phyloP scores from a whole-genome alignment of 92 coral and sea anemone genomes.

The Epizoanthus stellaris region DNA sequence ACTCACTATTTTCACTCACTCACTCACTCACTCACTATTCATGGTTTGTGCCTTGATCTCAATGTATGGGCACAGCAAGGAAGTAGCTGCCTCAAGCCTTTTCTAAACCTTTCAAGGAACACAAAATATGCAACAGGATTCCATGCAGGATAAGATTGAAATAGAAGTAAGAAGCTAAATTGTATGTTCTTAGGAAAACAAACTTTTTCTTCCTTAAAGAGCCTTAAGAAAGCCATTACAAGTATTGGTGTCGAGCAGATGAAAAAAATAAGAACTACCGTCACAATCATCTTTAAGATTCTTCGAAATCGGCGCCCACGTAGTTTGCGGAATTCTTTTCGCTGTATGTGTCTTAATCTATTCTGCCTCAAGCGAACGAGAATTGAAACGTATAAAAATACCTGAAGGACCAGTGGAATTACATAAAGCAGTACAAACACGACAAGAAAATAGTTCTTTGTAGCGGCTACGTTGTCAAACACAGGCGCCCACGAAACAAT shows the following conservation, averaged over 20 bases:
- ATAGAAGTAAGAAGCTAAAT: neutral
- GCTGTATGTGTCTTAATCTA: neutral
- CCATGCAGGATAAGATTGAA: constrained; percentile 18
- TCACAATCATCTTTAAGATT: constrained; percentile 3
- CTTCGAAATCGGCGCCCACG: neutral
- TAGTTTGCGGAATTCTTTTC: neutral
- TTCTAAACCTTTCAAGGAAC: constrained; percentile 1
- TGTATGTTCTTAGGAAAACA: constrained; percentile 3
- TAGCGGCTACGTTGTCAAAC: constrained; percentile 3
- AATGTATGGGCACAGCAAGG: neutral
- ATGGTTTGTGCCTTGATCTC: no score
- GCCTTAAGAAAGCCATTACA: neutral
- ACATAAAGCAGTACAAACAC: neutral
- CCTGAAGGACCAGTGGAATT: neutral
- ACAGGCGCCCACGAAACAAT: constrained; percentile 1
- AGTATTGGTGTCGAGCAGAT: constrained; percentile 13
- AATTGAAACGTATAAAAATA: constrained; percentile 1
- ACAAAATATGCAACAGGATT: constrained; percentile 15
- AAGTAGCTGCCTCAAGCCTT: neutral
- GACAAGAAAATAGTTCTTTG: constrained; percentile 4
- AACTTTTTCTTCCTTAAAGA: neutral
- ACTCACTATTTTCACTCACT: no score
- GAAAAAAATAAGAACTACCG: neutral
- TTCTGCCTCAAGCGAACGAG: neutral
- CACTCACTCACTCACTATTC: no score